Evolutionary conservation across 2,113 vertebrate species (phyloP).

Genomic region (Pagrus major): DNA sequence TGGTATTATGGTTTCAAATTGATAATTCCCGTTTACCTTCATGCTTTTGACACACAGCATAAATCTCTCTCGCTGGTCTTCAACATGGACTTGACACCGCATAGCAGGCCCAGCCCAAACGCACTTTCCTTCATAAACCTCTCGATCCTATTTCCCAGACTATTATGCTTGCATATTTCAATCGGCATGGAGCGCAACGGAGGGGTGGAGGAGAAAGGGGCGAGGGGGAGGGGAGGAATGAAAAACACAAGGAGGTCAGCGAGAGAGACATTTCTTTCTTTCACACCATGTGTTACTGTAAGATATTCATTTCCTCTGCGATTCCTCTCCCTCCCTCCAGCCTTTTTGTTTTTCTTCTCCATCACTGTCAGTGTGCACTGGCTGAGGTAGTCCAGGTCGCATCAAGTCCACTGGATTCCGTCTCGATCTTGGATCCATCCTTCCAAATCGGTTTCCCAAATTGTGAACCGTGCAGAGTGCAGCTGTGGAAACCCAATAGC

Average conservation of each 20-base stretch:
- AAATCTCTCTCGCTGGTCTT: constrained; percentile 46
- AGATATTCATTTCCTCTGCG: constrained; percentile 80
- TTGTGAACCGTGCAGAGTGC: constrained; percentile 62
- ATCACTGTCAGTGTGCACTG: constrained; percentile 67
- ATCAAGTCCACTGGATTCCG: constrained; percentile 65
- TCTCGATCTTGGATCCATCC: constrained; percentile 66
- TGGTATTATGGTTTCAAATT: constrained; percentile 38
- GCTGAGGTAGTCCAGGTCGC: constrained; percentile 72
- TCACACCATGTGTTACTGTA: constrained; percentile 79
- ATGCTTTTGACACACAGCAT: constrained; percentile 11
- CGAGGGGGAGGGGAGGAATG: constrained; percentile 59
- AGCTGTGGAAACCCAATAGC: constrained; percentile 73
- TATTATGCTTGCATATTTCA: constrained; percentile 79
- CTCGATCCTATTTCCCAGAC: constrained; percentile 71
- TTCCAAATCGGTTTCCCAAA: constrained; percentile 70
- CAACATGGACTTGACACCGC: constrained; percentile 15
- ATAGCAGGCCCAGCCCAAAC: constrained; percentile 51
- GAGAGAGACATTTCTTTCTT: constrained; percentile 77
- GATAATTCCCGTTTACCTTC: constrained; percentile 47
- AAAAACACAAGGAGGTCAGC: constrained; percentile 76
- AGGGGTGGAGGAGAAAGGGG: constrained; percentile 56
- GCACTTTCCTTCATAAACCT: constrained; percentile 64
- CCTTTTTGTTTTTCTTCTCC: constrained; percentile 76
- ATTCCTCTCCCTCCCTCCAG: constrained; percentile 61
- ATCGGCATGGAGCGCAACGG: constrained; percentile 49